phyloP scores from a whole-genome alignment of 2,797 vertebrate species.

The Mareca strepera region DNA sequence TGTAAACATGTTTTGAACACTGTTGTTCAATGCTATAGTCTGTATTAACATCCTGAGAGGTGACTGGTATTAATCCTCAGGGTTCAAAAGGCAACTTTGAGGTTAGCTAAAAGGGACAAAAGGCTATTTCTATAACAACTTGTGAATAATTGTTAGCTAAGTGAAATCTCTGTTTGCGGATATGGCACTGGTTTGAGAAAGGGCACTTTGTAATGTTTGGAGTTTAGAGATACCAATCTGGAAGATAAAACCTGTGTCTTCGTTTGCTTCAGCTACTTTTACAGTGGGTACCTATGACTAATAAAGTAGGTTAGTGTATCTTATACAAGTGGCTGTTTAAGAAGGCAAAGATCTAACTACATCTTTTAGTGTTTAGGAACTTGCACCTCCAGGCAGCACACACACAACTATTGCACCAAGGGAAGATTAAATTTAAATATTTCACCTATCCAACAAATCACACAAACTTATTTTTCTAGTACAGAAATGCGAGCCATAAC shows the following conservation, averaged over 20 bases:
- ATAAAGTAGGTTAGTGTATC: not conserved
- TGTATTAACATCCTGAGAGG: not conserved
- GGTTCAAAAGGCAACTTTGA: not conserved
- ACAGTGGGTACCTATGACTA: not conserved
- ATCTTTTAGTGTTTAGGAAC: not conserved
- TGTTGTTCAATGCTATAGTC: not conserved
- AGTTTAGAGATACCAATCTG: not conserved
- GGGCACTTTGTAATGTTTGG: not conserved
- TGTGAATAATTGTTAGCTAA: not conserved
- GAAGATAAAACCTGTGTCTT: not conserved
- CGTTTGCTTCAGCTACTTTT: not conserved
- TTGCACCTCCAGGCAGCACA: not conserved
- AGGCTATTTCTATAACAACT: not conserved
- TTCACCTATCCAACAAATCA: not conserved
- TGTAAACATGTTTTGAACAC: not conserved
- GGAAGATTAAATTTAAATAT: not conserved
- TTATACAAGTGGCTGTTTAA: not conserved
- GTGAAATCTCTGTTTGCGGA: not conserved
- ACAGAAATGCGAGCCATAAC: not conserved
- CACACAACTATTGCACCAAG: not conserved
- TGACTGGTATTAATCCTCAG: not conserved
- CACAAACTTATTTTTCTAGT: rapidly evolving
- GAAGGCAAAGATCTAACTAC: not conserved
- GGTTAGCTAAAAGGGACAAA: not conserved
- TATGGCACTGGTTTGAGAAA: not conserved